These are phyloP conservation scores for Lithophane socia DNA, from an alignment of 2,888 invertebrate genomes.

Conservation along the genomic window DNA sequence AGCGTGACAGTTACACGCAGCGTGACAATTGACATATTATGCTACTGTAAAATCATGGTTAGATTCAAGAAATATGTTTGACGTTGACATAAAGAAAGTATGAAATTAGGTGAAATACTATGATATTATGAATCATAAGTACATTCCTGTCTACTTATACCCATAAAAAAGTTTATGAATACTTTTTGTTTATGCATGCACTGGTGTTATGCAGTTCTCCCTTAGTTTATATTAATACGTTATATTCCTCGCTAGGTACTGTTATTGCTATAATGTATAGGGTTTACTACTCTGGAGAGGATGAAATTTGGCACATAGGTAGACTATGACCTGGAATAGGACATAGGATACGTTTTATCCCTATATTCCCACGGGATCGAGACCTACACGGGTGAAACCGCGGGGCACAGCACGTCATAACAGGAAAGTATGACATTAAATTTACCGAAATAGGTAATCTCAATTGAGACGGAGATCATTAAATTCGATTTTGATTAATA, in stretches of 20 bases:
- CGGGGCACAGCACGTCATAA: too few relatives aligned
- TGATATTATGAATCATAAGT: conserved; percentile 27
- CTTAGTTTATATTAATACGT: conserved; percentile 18
- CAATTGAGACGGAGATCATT: too few relatives aligned
- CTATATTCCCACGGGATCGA: too few relatives aligned
- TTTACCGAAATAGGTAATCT: not conserved
- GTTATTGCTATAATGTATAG: conserved; percentile 18
- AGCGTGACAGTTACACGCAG: conserved; percentile 18
- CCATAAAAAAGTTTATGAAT: conserved; percentile 27
- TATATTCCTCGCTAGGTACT: conserved; percentile 15
- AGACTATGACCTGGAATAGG: too few relatives aligned
- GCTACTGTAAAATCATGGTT: not conserved
- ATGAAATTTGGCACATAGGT: too few relatives aligned
- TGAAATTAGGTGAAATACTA: not conserved
- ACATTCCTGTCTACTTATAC: not conserved
- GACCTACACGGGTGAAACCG: too few relatives aligned
- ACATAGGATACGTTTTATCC: too few relatives aligned
- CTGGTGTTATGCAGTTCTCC: conserved; percentile 25
- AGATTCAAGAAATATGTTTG: not conserved
- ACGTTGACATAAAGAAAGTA: not conserved
- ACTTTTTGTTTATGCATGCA: conserved; percentile 14
- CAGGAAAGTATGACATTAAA: too few relatives aligned
- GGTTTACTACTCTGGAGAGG: too few relatives aligned
- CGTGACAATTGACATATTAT: not conserved
- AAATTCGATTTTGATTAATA: too few relatives aligned